Evolutionary conservation across 2,113 vertebrate genomes (phyloP), one percentile per base, ranked within the genome.

Genomic region (Archocentrus centrarchus): DNA sequence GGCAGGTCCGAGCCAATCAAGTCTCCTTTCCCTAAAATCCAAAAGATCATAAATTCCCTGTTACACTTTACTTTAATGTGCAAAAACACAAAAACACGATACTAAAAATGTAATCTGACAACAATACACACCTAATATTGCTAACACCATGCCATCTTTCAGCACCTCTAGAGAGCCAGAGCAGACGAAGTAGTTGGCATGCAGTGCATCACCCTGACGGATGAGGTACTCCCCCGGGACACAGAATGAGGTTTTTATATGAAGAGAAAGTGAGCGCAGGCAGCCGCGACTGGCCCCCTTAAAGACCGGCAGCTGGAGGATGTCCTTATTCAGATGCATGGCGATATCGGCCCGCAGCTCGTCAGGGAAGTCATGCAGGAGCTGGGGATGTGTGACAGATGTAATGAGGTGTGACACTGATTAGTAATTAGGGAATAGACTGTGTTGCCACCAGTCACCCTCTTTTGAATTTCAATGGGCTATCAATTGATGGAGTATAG

Each of bases 301-400:
- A 3, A 99, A 99, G 89, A 99, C 90, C 0, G 98, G 96, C 88
- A 99, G 96, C 96, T 98, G 98, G 93, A 99, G 95, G 94, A 99
- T 99, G 95, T 99, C 98, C 92, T 98, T 98, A 93, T 99, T 97
- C 92, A 99, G 96, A 93, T 99, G 98, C 98, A 98, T 98, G 90
- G 98, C 97, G 86, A 99, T 97, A 61, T 99, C 98, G 0, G 98
- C 98, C 0, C 98, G 97, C 81, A 99, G 96, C 95, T 99, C 98
- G 0, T 99, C 98, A 0, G 98, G 98, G 94, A 99, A 99, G 94
- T 99, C 97, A 2, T 97, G 97, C 78, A 99, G 96, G 81, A 99
- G 97, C 98, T 99, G 94, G 79, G 86, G 63, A 87, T 57, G 55
- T 79, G 86, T 78, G 75, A 90, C 83, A 88, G 63, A 75, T 62